phyloP scores from a whole-genome alignment of 2,797 vertebrate species.

The Pseudochirops cupreus region DNA sequence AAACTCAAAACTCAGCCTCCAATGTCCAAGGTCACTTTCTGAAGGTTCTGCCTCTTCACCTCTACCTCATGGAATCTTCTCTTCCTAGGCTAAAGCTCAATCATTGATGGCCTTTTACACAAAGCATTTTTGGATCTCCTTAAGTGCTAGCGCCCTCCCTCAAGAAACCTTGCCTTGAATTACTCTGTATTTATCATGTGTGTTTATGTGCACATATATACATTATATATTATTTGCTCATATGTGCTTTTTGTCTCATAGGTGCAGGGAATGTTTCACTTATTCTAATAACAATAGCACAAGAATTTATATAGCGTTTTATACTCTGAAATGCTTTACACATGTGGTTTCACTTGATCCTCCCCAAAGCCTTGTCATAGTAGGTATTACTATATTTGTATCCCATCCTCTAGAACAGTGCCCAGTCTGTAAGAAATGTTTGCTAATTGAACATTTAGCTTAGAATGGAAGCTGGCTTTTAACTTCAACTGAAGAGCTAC shows the following conservation, averaged over 20 bases:
- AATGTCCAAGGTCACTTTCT: neutral
- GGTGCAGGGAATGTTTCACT: neutral
- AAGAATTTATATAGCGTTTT: neutral
- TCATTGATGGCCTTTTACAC: neutral
- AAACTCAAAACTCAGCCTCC: neutral
- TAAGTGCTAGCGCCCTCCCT: neutral
- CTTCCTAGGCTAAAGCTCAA: neutral
- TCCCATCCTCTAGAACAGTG: neutral
- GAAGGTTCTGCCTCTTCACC: neutral
- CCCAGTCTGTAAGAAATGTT: too few relatives aligned
- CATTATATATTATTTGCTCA: neutral
- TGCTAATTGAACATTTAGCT: constrained; percentile 28
- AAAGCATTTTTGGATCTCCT: neutral
- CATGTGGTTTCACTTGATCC: neutral
- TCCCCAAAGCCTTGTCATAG: neutral
- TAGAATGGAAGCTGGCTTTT: neutral
- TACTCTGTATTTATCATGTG: neutral
- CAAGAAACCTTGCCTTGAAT: neutral
- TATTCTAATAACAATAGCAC: neutral
- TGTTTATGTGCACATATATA: neutral
- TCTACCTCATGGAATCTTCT: neutral
- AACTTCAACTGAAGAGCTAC: neutral
- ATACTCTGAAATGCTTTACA: neutral
- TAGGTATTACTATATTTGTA: neutral
- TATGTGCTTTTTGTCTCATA: neutral